phyloP scores from a whole-genome alignment of 2,113 vertebrate species.

The Pterocles orientalis region DNA sequence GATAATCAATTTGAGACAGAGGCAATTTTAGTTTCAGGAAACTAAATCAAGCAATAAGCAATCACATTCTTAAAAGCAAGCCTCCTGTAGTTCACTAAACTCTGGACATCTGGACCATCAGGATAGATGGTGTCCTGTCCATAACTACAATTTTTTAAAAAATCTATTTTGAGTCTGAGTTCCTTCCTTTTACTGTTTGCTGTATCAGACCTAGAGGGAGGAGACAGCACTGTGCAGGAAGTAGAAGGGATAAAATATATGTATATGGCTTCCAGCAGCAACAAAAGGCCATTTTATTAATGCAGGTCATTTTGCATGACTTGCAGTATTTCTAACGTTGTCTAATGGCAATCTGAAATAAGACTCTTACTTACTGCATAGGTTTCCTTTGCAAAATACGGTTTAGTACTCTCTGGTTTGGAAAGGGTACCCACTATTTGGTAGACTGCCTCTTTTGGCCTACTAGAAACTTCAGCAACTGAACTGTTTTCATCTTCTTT shows the following conservation, averaged over 20 bases:
- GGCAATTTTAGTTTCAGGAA: not conserved
- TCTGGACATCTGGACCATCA: not conserved
- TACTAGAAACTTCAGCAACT: not conserved
- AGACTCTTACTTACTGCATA: constrained; percentile 77
- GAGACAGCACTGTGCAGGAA: not conserved
- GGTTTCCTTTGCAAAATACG: constrained; percentile 70
- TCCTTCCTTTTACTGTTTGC: not conserved
- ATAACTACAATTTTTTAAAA: not conserved
- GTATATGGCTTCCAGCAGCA: not conserved
- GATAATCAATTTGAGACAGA: not conserved
- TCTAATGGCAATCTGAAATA: not conserved
- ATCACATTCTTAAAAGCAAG: not conserved
- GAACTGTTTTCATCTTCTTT: constrained; percentile 61
- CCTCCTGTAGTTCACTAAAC: not conserved
- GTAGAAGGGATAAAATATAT: not conserved
- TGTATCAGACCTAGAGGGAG: not conserved
- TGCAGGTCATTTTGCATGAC: not conserved
- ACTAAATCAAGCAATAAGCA: not conserved
- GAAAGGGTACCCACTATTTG: constrained; percentile 85
- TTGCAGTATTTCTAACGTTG: not conserved
- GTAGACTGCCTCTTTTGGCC: constrained; percentile 64
- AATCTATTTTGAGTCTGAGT: not conserved
- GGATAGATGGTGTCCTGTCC: not conserved
- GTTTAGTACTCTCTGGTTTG: not conserved
- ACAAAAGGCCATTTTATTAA: not conserved